These are phyloP conservation scores for Amblyopsis rosae DNA, from an alignment of 2,113 vertebrate genomes.

Conservation along the genomic window DNA sequence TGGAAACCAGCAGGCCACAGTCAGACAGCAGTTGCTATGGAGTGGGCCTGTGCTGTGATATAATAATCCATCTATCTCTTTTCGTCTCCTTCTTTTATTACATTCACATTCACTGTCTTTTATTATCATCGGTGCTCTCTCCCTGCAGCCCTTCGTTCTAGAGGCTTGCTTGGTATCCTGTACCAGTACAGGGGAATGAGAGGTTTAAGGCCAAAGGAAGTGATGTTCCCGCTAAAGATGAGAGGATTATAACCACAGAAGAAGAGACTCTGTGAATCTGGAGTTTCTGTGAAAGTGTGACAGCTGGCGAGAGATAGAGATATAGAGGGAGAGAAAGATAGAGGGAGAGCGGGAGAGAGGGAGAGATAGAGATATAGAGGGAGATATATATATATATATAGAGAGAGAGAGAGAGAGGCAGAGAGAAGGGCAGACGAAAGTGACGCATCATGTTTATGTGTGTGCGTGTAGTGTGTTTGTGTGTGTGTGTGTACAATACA, in stretches of 20 bases:
- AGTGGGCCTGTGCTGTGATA: slow-evolving; percentile 34
- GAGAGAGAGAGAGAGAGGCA: not conserved
- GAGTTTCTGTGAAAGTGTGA: slow-evolving; percentile 61
- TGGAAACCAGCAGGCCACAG: slow-evolving; percentile 55
- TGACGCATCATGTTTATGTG: not conserved
- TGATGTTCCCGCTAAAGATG: slow-evolving; percentile 59
- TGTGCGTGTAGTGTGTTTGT: slow-evolving; percentile 4
- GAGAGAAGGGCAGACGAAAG: slow-evolving; percentile 16
- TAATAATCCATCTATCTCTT: slow-evolving; percentile 11
- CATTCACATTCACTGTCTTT: slow-evolving; percentile 4
- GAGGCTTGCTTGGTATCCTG: not conserved
- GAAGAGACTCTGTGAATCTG: slow-evolving; percentile 35
- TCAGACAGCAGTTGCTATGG: slow-evolving; percentile 55
- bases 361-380: not conserved
- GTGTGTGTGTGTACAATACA: not conserved
- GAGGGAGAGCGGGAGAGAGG: too few species aligned
- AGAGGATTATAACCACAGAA: slow-evolving; percentile 57
- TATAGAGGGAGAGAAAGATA: too few species aligned
- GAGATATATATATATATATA: not conserved
- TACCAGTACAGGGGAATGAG: too few species aligned
- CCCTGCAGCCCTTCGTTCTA: not conserved
- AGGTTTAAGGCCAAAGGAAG: too few species aligned
- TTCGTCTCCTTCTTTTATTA: not conserved
- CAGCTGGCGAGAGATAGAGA: slow-evolving; percentile 49
- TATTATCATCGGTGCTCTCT: not conserved